Percentiles rank a stretch among this genome's conserved stretches.
phyloP scores from a whole-genome alignment of 2,113 vertebrate genomes.

The Hemicordylus capensis region DNA sequence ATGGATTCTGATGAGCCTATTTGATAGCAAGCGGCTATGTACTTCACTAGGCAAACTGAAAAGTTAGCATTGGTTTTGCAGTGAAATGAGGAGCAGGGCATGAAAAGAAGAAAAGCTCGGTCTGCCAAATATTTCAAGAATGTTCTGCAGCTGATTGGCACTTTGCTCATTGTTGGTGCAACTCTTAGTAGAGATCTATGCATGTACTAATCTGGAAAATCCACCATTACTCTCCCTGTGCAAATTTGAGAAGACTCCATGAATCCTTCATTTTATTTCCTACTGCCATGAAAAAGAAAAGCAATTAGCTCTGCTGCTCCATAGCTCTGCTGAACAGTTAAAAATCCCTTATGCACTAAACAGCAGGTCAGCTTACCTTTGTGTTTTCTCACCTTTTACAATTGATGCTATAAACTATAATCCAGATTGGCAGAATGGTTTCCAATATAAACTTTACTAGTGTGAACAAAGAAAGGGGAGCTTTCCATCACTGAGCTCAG shows the following conservation, averaged over 20 bases:
- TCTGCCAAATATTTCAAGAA: not conserved
- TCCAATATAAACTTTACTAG: not conserved
- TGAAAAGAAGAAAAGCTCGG: not conserved
- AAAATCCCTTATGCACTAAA: not conserved
- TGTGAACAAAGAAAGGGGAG: not conserved
- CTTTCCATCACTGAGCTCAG: not conserved
- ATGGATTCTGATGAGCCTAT: conserved; percentile 36
- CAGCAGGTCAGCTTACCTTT: not conserved
- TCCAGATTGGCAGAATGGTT: not conserved
- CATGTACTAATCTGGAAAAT: not conserved
- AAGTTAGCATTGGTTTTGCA: conserved; percentile 1
- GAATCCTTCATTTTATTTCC: not conserved
- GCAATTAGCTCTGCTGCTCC: not conserved
- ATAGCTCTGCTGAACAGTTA: not conserved
- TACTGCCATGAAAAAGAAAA: not conserved
- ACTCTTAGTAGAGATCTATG: not conserved
- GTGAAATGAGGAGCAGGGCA: not conserved
- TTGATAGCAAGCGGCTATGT: conserved; percentile 15
- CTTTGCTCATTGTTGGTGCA: not conserved
- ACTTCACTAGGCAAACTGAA: not conserved
- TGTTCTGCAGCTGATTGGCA: not conserved
- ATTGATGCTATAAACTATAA: not conserved
- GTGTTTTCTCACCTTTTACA: not conserved
- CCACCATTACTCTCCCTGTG: not conserved
- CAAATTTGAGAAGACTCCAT: not conserved